Evolutionary conservation across 2,113 vertebrate species (phyloP), one percentile per base, ranked within the genome.

Genomic region (Muntiacus reevesi): DNA sequence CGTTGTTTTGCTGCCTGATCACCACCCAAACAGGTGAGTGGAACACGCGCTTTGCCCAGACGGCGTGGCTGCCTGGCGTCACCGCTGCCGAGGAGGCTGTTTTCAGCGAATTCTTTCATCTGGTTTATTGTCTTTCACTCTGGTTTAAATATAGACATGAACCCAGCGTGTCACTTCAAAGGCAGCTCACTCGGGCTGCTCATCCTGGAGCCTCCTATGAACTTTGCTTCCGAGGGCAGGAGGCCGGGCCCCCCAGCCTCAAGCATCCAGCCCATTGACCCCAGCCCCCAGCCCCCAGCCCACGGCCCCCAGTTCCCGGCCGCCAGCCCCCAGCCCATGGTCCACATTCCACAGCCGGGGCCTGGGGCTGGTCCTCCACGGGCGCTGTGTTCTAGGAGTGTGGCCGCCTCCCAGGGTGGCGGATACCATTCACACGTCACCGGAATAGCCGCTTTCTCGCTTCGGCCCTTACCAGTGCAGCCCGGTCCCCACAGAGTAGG

Each of bases 251-350:
- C 47, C 47, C 33, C 14, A 3, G 1, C 28, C n/a, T 16, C 1
- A 0, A 2, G 15, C 6, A 21, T 40, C 6, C 3, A 4, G 50
- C 30, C 27, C 11, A 47, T 47, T 47, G 47, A 47, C 47, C 47
- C 47, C 47, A 47, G 12, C 47, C 59, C 62, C 30, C 2, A 2
- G 62, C 2, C 30, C 7, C 30, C 14, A 28, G 59, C 59, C 62
- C 30, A 14, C 1, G 4, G 9, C 17, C 40, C 59, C 5, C 0
- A 1, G 52, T 17, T 2, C 9, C 60, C 4, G 14, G 33, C 7
- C 25, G 13, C 27, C 8, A 7, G 64, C 4, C 33, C 33, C 15
- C 33, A 7, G 62, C 0, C 62, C 33, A 0, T 33, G 60, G 60
- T 30, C 30, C 30, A 64, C 30, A 64, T 33, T 17, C 30, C 30